Base-by-base conservation (phyloP, 2,797 vertebrate genomes). In the Rhabdophis nuchalis region DNA sequence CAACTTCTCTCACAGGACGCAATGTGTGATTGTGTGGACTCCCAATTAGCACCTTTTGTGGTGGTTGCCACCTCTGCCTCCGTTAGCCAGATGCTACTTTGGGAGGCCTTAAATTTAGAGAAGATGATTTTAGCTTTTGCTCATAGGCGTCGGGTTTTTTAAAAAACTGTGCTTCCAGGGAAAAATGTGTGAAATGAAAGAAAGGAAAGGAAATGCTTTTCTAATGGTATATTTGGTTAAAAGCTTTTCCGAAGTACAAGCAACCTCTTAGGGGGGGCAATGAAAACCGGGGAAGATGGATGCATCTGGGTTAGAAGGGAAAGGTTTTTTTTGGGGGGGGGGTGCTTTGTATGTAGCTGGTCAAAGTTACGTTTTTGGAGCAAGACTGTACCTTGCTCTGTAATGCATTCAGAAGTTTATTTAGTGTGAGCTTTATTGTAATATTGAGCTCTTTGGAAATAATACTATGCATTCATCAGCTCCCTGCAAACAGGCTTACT, bases 171-270 rank as follows among this genome's bases (percentile, higher is more conserved):
- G 85, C 25, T 86, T 72, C 25, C 46, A 87, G 90, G 50, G 46
- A 89, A 50, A 41, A 92, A 93, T 53, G 27, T 85, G 94, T 94
- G 92, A 87, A 90, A 12, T 90, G 8, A 41, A 85, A 92, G 16
- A 77, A 60, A 2, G 29, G 4, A 0, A 0, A 82, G 88, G 41
- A 57, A 96, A 93, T 93, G 41, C 93, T 94, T 95, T 96, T 94
- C n/a, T 95, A 10, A 2, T 88, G 64, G 72, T 27, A 60, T 29
- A 36, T 60, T 88, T 86, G 36, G 64, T 25, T 64, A 61, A 87
- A 91, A 95, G 58, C 92, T 32, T 95, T 96, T 96, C 94, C 93
- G 94, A 93, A 90, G 50, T 25, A 29, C 14, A 92, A 93, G 93
- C 93, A 93, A 91, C 41, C 94, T 91, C 25, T 93, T 92, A 52